phyloP scores from a whole-genome alignment of 2,797 vertebrate genomes.

The Tolypeutes matacus region DNA sequence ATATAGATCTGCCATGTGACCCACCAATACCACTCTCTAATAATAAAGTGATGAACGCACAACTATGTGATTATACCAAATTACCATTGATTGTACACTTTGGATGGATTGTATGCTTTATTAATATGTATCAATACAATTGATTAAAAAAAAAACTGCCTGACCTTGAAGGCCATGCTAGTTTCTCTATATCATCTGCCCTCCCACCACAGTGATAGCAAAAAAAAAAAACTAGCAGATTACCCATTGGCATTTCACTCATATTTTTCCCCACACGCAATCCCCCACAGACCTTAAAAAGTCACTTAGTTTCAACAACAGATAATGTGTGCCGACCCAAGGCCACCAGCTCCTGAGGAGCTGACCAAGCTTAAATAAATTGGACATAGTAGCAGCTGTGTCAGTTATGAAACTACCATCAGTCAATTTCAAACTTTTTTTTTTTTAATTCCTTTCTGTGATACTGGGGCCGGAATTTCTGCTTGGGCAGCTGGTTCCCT shows the following conservation, averaged over 20 bases:
- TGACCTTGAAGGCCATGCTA: not conserved
- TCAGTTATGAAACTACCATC: conserved; percentile 8
- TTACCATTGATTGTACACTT: too few species aligned
- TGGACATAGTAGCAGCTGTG: not conserved
- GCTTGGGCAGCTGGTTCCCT: conserved; percentile 43
- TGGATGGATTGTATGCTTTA: too few species aligned
- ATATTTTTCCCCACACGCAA: not conserved
- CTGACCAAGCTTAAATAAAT: not conserved
- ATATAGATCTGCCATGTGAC: too few species aligned
- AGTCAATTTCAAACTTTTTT: conserved; percentile 49
- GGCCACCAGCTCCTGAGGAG: conserved; percentile 30
- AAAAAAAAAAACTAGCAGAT: not conserved
- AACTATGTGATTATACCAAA: too few species aligned
- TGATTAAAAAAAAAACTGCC: not conserved
- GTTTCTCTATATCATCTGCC: not conserved
- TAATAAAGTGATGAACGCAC: too few species aligned
- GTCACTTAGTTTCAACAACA: conserved; percentile 39
- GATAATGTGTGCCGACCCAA: not conserved
- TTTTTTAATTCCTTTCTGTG: conserved; percentile 40
- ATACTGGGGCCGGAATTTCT: not conserved
- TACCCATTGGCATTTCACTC: not conserved
- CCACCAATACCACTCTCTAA: too few species aligned
- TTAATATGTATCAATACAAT: too few species aligned
- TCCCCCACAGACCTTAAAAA: not conserved
- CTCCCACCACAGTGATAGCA: not conserved